Conservation (phyloP, 2,888 invertebrate genomes). For the Heliconius ethilla region DNA sequence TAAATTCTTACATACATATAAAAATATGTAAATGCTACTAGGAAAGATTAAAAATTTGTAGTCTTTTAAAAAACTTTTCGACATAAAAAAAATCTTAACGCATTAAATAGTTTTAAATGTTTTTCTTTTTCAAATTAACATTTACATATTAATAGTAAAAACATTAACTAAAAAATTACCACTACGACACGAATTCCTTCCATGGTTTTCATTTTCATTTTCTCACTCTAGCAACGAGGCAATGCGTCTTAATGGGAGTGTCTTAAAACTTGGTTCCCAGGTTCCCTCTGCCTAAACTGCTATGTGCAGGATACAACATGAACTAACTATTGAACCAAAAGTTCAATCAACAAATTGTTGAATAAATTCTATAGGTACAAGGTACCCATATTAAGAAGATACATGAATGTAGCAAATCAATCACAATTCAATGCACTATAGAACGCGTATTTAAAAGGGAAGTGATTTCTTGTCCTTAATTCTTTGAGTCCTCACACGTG, state of each 20-base stretch:
- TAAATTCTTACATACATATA: no score
- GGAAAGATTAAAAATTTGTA: not conserved
- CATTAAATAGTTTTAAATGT: no score
- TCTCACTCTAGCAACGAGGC: no score
- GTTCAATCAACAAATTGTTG: not conserved
- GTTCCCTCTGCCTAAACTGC: not conserved
- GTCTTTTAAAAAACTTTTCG: not conserved
- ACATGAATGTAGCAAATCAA: constrained; percentile 14
- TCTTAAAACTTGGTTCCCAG: not conserved
- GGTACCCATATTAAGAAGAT: not conserved
- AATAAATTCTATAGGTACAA: not conserved
- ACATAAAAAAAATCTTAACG: no score
- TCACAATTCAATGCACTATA: constrained; percentile 10
- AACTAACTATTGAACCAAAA: not conserved
- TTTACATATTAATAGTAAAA: no score
- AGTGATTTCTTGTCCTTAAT: constrained; percentile 24
- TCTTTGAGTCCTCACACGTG: constrained; percentile 16
- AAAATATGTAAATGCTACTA: no score
- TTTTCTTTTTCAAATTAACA: no score
- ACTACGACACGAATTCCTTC: no score
- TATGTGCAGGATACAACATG: not conserved
- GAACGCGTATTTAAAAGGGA: constrained; percentile 19
- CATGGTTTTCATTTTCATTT: no score
- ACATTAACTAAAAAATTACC: no score
- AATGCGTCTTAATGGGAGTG: not conserved